Evolutionary conservation across 2,797 vertebrate genomes (phyloP), one percentile per base, ranked within the genome.

Genomic region (Parauchenoglanis ngamensis): DNA sequence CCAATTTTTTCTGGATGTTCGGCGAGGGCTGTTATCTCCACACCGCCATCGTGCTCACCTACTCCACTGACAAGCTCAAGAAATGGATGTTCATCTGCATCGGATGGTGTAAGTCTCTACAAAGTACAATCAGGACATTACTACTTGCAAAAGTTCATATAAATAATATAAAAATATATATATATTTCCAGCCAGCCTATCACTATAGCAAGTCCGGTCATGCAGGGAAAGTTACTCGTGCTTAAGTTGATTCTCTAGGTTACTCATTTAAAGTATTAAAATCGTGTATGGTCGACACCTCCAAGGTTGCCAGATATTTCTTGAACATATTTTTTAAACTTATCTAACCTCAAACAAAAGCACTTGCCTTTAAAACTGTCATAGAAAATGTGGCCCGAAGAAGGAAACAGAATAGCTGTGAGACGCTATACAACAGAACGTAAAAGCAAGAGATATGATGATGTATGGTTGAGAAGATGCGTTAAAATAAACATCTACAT

Each of bases 1-100:
- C 98, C 91, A 99, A 98, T 93, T 99, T 99, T 91, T 99, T 99
- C 93, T 99, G 98, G 98, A 99, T 99, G 98, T 99, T 99, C 0
- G 98, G 98, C 0, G 98, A 99, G 89, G 98, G 98, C 63, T 99
- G 98, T 92, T 99, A 99, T 94, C 97, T 99, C 31, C 98, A 99
- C 95, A 99, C 98, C 0, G 98, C 98, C 92, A 98, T 99, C 0
- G 98, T 99, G 19, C 96, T 99, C 90, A 99, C 98, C 81, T 99
- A 99, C 94, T 99, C 98, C 93, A 99, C 98, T 0, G 98, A 99
- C 95, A 97, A 97, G 90, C 96, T 99, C 52, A 96, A 97, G 92
- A 99, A 99, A 90, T 99, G 98, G 98, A 99, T 99, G 98, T 99
- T 99, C 93, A 95, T 98, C 95, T 98, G 97, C 94, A 98, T 99